phyloP scores from a whole-genome alignment of 1,140 invertebrate genomes.

The Monochamus saltuarius region DNA sequence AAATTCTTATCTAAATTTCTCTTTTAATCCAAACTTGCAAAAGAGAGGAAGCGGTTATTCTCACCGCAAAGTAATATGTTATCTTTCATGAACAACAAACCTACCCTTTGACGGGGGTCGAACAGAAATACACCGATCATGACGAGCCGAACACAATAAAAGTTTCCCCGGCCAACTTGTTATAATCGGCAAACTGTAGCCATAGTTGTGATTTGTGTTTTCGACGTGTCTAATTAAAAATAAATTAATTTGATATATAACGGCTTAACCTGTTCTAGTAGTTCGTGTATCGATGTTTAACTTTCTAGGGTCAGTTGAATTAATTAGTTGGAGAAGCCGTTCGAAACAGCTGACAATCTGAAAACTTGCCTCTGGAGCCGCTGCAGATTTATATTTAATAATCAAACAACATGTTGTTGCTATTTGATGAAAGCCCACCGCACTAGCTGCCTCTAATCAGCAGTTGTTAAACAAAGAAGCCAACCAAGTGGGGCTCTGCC shows the following conservation, averaged over 20 bases:
- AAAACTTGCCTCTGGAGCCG: slow-evolving; percentile 34
- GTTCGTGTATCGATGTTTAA: slow-evolving; percentile 40
- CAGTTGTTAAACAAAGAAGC: too few relatives aligned
- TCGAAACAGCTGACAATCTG: slow-evolving; percentile 45
- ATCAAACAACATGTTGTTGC: slow-evolving; percentile 44
- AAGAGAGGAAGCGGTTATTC: too few relatives aligned
- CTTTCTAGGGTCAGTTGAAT: slow-evolving; percentile 41
- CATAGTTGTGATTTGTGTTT: slow-evolving; percentile 32
- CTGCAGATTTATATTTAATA: slow-evolving; percentile 44
- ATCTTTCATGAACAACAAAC: too few relatives aligned
- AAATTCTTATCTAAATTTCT: too few relatives aligned
- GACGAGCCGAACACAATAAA: too few relatives aligned
- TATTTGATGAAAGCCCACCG: slow-evolving; percentile 27
- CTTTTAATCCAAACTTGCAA: too few relatives aligned
- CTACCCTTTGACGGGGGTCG: too few relatives aligned
- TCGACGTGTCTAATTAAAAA: slow-evolving; percentile 38
- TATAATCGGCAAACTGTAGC: background rate
- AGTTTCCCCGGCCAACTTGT: too few relatives aligned
- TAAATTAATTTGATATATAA: slow-evolving; percentile 30
- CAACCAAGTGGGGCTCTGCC: too few relatives aligned
- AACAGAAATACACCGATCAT: too few relatives aligned
- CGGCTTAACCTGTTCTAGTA: slow-evolving; percentile 34
- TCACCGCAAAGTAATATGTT: too few relatives aligned
- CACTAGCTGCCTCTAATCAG: too few relatives aligned
- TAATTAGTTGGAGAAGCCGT: slow-evolving; percentile 42